A percentile compares a stretch with the other conserved stretches of the same genome.
These are phyloP conservation scores for Eristalis arbustorum DNA, from an alignment of 2,888 invertebrate species.

Conservation along the genomic window DNA sequence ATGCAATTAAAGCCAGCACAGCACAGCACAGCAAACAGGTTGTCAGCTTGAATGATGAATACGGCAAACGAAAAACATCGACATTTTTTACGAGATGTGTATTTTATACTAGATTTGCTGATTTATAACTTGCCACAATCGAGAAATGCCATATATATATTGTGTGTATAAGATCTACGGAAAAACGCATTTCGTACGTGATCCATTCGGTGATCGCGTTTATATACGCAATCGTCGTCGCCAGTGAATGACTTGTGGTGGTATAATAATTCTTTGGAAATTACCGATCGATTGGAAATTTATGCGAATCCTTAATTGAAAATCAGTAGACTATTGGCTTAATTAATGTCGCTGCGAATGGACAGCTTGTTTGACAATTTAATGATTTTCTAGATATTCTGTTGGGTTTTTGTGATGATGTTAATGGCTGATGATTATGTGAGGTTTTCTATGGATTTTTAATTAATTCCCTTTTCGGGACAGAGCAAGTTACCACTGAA, in stretches of 20 bases:
- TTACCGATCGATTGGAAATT: constrained; percentile 65
- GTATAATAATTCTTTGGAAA: constrained; percentile 59
- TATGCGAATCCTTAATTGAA: constrained; percentile 70
- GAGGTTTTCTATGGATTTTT: constrained; percentile 1
- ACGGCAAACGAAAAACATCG: constrained; percentile 57
- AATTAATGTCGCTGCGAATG: constrained; percentile 59
- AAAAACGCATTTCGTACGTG: constrained; percentile 63
- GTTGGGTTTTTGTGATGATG: not conserved
- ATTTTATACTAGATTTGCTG: constrained; percentile 59
- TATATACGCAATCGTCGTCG: constrained; percentile 27
- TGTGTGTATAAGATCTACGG: constrained; percentile 47
- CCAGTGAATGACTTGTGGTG: constrained; percentile 19
- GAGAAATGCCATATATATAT: constrained; percentile 60
- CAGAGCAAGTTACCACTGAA: not conserved
- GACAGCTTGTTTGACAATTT: constrained; percentile 54
- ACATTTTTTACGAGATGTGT: constrained; percentile 49
- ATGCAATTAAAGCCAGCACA: constrained; percentile 54
- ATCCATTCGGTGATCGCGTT: constrained; percentile 59
- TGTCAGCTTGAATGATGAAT: constrained; percentile 63
- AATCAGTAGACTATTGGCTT: constrained; percentile 66
- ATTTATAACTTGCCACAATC: constrained; percentile 59
- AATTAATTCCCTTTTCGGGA: not conserved
- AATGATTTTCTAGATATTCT: constrained; percentile 46
- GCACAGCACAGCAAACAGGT: constrained; percentile 57
- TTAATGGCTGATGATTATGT: not conserved